These are phyloP conservation scores for Manis pentadactyla DNA, from an alignment of 2,797 vertebrate species.

Conservation along the genomic window DNA sequence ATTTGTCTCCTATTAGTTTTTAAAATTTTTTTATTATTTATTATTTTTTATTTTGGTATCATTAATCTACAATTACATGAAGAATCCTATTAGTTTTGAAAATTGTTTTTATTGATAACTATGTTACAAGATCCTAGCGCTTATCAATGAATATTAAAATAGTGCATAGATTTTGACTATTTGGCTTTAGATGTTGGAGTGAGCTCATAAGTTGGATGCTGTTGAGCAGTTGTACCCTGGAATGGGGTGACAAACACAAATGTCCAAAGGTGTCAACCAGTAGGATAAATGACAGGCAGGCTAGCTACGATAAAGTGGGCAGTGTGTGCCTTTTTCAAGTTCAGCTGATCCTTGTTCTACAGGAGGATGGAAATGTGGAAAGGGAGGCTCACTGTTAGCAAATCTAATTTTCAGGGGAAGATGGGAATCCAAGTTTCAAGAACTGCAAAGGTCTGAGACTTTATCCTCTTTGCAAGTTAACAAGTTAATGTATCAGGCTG, in stretches of 20 bases:
- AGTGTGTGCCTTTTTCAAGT: background rate
- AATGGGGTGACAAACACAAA: background rate
- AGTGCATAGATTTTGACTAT: background rate
- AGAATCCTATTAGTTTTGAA: too few species aligned
- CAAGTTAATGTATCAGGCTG: background rate
- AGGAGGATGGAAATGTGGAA: background rate
- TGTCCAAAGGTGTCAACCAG: background rate
- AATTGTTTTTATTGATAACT: conserved; percentile 3
- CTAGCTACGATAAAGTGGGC: background rate
- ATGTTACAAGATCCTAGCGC: background rate
- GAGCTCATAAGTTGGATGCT: background rate
- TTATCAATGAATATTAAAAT: conserved; percentile 20
- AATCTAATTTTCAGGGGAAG: background rate
- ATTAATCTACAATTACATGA: too few species aligned
- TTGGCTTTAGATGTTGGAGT: background rate
- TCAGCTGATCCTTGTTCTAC: background rate
- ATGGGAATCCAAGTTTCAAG: conserved; percentile 9
- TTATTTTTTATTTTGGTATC: too few species aligned
- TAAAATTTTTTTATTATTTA: conserved; percentile 31
- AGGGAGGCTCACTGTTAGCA: background rate
- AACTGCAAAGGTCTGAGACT: background rate
- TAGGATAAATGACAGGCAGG: background rate
- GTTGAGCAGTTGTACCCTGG: background rate
- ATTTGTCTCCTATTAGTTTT: conserved; percentile 13
- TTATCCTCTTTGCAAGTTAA: background rate